Evolutionary conservation across 2,888 invertebrate species (phyloP), one percentile per base, ranked within the genome.

Genomic region (Ptychoptera contaminata): DNA sequence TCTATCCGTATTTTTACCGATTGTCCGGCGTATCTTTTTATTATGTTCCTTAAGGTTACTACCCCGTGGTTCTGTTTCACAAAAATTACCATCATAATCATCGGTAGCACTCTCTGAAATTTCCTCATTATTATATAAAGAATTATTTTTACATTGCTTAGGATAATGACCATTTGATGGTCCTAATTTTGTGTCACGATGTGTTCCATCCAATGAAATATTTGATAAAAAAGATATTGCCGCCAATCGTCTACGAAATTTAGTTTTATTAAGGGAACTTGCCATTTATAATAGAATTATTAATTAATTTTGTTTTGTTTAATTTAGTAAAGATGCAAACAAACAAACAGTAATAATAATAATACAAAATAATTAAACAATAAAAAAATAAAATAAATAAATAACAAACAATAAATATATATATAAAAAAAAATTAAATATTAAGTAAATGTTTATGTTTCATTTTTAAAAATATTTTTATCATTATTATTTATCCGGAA

Each of bases 181-280:
- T 51, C 65, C 70, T 58, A 77, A 63, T 63, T 72, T 76, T 48
- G 79, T 77, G 62, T 83, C 82, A 60, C 76, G 77, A 65, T 84
- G 81, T 55, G 82, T 82, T 52, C 93, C 93, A 71, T 93, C 92
- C 50, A 94, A 72, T 50, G 93, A 91, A 62, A 96, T 94, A 69
- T 93, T 94, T 44, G 91, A 83, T 55, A 96, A 73, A 72, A 94
- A 96, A 59, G 88, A 85, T 58, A 92, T 77, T 54, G 94, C 94
- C 60, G 92, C 90, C 56, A 91, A 76, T 65, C 90, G 77, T 67
- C 88, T 76, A 60, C 86, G 77, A 58, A 84, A 83, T 67, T 79
- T 77, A 58, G 74, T 74, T 56, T 66, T 66, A 58, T 66, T 63
- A 46, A 61, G 58, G 57, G 66, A 62, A 64, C 62, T 65, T 63